Evolutionary conservation across 2,888 invertebrate species (phyloP), one percentile per base, ranked within the genome.

Genomic region (Drosophila anceps): DNA sequence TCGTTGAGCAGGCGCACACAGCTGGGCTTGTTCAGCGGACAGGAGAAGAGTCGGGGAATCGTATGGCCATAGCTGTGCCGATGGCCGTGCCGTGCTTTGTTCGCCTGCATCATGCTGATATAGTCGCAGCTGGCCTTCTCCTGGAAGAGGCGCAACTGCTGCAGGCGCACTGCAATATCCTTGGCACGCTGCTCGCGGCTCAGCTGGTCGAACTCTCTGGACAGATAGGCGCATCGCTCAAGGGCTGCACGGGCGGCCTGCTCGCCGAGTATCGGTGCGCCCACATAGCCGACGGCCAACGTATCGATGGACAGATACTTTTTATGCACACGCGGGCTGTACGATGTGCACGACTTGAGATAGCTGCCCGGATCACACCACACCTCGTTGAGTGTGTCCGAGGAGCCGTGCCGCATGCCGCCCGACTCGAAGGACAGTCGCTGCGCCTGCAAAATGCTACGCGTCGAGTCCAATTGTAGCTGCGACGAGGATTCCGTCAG

Each of bases 111-210:
- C 39, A 5, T 0, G 12, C 20, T 5, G 2, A 31, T 8, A 13
- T 43, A 82, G 0, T n/a, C 12, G 0, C 5, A 2, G 12, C 55
- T 58, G 2, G 50, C 10, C 0, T n/a, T 18, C 2, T 48, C 39
- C 33, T 82, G 71, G 13, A 69, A 46, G 0, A 8, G 6, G 1
- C 70, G 84, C 15, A 81, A 8, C 13, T 73, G 72, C 0, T 44
- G 41, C 43, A 84, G n/a, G 0, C 78, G 55, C 3, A 31, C 12
- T 1, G 55, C 46, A 0, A 68, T 46, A 0, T 63, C 57, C 27
- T 43, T 8, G 1, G 24, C 15, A 0, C 44, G 51, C 13, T 81
- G 48, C 1, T 60, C n/a, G 0, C 7, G 27, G 0, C 29, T 44
- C 3, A 70, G 24, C 9, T 29, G 5, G 0, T 61, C 55, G 29